Conservation (phyloP, 2,888 invertebrate genomes). For the Bombyx huttoni region DNA sequence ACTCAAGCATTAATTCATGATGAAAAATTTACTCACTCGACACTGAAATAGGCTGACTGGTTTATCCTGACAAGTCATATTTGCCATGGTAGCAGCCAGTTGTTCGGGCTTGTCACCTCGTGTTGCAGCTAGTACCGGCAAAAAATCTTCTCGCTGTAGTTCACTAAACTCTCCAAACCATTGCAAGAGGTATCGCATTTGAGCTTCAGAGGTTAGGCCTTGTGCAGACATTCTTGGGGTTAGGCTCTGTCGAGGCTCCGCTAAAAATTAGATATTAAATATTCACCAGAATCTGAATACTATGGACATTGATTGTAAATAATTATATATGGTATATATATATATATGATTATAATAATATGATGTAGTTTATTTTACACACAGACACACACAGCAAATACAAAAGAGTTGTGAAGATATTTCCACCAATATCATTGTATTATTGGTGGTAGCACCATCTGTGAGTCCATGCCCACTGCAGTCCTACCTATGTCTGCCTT, state of each 20-base stretch:
- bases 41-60: conserved; percentile 88
- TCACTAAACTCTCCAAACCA: conserved; percentile 95
- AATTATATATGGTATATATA: too few species aligned
- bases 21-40: conserved; percentile 59
- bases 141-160: conserved; percentile 86
- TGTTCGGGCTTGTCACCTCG: conserved; percentile 79
- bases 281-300: not conserved
- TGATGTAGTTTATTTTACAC: too few species aligned
- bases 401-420: too few species aligned
- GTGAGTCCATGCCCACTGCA: too few species aligned
- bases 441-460: too few species aligned
- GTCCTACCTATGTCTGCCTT: too few species aligned
- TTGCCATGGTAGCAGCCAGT: conserved; percentile 77
- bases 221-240: conserved; percentile 66
- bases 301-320: too few species aligned
- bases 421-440: too few species aligned
- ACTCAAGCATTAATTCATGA: too few species aligned
- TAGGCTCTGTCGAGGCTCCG: conserved; percentile 31
- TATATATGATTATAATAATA: too few species aligned
- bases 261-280: conserved; percentile 16
- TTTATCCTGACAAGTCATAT: conserved; percentile 78
- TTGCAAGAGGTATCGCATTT: conserved; percentile 84
- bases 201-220: conserved; percentile 77
- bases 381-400: too few species aligned
- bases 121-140: conserved; percentile 78